Percentiles rank a stretch among this genome's conserved stretches.
Evolutionary conservation across 2,113 vertebrate species (phyloP).

Genomic region (Anas platyrhynchos): DNA sequence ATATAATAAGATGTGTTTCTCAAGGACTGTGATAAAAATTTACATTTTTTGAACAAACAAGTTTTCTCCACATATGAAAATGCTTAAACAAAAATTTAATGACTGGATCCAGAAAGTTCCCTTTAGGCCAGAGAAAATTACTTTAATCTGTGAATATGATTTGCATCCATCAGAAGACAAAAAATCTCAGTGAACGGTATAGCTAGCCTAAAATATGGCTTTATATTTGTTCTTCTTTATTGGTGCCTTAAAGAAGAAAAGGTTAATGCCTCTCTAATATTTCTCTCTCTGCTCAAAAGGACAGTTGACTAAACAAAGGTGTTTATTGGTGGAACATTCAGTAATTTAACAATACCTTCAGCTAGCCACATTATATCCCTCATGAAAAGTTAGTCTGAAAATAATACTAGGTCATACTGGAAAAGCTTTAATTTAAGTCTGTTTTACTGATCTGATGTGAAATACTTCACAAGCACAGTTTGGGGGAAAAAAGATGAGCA

Average conservation of each 20-base stretch:
- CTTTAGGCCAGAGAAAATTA: slow-evolving; percentile 76
- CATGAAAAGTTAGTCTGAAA: slow-evolving; percentile 12
- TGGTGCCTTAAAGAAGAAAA: not conserved
- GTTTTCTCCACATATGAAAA: slow-evolving; percentile 73
- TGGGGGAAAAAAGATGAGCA: not conserved
- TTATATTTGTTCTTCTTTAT: slow-evolving; percentile 14
- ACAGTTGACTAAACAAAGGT: not conserved
- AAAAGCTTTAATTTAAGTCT: not conserved
- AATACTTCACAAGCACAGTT: not conserved
- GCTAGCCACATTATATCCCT: not conserved
- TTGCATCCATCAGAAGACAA: slow-evolving; percentile 45
- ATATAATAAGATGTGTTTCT: slow-evolving; percentile 60
- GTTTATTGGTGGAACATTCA: not conserved
- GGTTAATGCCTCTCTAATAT: not conserved
- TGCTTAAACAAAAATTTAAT: slow-evolving; percentile 75
- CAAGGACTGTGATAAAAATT: slow-evolving; percentile 44
- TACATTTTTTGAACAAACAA: slow-evolving; percentile 58
- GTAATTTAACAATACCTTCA: not conserved
- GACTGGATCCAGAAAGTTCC: slow-evolving; percentile 64
- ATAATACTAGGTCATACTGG: not conserved
- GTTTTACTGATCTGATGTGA: not conserved
- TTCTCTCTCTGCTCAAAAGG: not conserved
- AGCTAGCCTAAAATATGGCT: not conserved
- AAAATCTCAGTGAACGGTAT: not conserved
- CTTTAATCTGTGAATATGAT: slow-evolving; percentile 74